Evolutionary conservation across 2,888 invertebrate genomes (phyloP).

Genomic region (Ophioninae sp.): DNA sequence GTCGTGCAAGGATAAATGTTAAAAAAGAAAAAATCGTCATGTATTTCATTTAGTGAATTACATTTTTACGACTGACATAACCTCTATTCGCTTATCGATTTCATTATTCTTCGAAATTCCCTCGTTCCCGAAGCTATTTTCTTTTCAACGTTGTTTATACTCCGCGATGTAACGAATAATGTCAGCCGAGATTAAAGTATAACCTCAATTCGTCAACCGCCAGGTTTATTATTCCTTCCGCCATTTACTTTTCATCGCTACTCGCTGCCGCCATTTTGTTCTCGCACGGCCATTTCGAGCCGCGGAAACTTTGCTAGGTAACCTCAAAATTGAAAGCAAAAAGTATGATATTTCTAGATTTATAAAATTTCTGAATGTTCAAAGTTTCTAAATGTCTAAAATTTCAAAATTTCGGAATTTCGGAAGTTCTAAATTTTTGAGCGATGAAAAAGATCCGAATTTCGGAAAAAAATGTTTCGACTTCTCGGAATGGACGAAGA

Average conservation of each 20-base stretch:
- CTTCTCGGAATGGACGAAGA: background rate
- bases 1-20: no score
- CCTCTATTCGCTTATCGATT: no score
- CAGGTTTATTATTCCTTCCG: background rate
- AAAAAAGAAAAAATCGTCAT: no score
- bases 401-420: background rate
- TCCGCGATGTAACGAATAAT: no score
- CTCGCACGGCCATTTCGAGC: background rate
- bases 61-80: no score
- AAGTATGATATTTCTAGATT: no score
- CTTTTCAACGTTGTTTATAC: background rate
- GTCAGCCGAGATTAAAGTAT: background rate
- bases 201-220: background rate
- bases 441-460: background rate
- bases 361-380: no score
- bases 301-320: background rate
- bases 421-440: no score
- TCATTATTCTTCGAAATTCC: no score
- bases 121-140: background rate
- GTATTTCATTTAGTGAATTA: no score
- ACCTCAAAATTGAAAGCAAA: no score
- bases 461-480: background rate
- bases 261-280: background rate
- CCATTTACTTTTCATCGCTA: background rate
- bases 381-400: no score